phyloP scores from a whole-genome alignment of 2,888 invertebrate species.

The Acleris emargana region DNA sequence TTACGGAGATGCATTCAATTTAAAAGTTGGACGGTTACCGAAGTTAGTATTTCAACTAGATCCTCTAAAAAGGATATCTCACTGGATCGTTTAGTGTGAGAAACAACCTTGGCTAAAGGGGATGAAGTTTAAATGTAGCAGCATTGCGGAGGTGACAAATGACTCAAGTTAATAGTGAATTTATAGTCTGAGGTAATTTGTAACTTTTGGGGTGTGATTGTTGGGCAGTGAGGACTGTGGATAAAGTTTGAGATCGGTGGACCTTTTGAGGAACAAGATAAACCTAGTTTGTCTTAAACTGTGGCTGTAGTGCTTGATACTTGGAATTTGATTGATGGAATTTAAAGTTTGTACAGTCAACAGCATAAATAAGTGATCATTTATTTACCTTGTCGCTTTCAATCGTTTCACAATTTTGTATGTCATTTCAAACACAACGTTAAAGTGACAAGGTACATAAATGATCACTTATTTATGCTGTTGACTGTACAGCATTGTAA shows the following conservation, averaged over 20 bases:
- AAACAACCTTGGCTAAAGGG: too few relatives aligned
- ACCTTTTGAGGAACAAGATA: not conserved
- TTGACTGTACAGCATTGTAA: too few relatives aligned
- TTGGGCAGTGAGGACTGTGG: constrained; percentile 1
- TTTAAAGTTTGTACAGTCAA: not conserved
- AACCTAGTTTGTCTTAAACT: constrained; percentile 2
- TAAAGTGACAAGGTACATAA: too few relatives aligned
- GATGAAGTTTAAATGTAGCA: too few relatives aligned
- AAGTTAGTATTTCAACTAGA: not conserved
- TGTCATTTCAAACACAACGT: too few relatives aligned
- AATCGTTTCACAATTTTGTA: too few relatives aligned
- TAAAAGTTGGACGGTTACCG: constrained; percentile 10
- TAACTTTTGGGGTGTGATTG: constrained; percentile 22
- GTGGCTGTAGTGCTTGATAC: not conserved
- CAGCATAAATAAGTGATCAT: too few relatives aligned
- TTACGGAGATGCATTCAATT: constrained; percentile 24
- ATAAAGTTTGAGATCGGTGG: constrained; percentile 5
- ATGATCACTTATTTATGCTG: too few relatives aligned
- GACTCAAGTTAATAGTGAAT: not conserved
- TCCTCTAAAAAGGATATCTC: too few relatives aligned
- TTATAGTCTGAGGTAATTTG: constrained; percentile 14
- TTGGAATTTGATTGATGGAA: not conserved
- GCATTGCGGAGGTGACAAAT: too few relatives aligned
- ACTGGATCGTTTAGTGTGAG: too few relatives aligned
- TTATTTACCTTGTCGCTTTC: too few relatives aligned